These are phyloP conservation scores for Tinamus guttatus DNA, from an alignment of 2,113 vertebrate genomes.

Conservation along the genomic window DNA sequence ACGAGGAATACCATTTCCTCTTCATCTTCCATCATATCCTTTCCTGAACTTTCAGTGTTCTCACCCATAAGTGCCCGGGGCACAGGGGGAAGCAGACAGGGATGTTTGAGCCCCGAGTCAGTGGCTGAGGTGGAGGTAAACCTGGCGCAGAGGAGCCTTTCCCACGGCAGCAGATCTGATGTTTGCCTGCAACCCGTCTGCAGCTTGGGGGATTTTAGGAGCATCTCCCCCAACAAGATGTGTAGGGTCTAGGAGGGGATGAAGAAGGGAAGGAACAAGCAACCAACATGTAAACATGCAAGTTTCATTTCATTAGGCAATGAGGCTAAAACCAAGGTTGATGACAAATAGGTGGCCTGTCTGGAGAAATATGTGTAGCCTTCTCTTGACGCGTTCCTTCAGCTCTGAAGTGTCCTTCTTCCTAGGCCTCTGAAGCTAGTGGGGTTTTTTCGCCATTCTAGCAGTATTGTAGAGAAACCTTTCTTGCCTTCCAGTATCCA, in stretches of 20 bases:
- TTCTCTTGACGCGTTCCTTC: neutral
- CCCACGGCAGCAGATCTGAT: neutral
- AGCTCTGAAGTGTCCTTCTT: slow-evolving; percentile 37
- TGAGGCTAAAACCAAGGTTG: neutral
- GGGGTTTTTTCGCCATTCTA: neutral
- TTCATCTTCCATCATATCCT: neutral
- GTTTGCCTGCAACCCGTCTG: neutral
- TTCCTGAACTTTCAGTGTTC: neutral
- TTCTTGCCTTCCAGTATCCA: neutral
- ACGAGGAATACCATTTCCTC: neutral
- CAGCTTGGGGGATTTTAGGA: neutral
- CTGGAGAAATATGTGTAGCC: neutral
- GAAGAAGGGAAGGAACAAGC: neutral
- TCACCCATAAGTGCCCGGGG: accelerated
- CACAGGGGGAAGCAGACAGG: neutral
- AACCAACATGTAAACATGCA: neutral
- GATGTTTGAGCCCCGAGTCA: neutral
- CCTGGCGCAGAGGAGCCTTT: neutral
- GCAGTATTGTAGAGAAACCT: neutral
- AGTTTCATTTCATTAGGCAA: neutral
- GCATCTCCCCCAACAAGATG: neutral
- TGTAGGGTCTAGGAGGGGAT: neutral
- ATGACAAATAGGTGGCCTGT: neutral
- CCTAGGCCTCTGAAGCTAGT: neutral
- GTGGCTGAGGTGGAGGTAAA: neutral